Percentiles rank a stretch among this genome's conserved stretches.
These are phyloP conservation scores for Cataglyphis rosenhaueri DNA, from an alignment of 2,888 invertebrate genomes.

Conservation along the genomic window DNA sequence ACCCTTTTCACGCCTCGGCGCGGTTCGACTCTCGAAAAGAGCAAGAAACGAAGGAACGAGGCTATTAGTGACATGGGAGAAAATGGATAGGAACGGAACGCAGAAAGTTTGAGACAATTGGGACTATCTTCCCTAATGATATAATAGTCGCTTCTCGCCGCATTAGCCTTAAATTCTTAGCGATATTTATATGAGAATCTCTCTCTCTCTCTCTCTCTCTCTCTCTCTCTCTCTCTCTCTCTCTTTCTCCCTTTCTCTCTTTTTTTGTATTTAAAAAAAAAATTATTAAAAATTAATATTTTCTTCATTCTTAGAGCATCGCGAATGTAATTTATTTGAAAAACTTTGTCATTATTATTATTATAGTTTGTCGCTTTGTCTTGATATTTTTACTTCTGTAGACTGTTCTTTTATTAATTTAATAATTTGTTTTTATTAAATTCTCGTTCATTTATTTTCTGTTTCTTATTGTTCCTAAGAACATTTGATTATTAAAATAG, in stretches of 20 bases:
- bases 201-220: too few relatives aligned
- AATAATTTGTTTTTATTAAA: not conserved
- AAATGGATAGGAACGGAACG: slow-evolving; percentile 43
- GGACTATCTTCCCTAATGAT: slow-evolving; percentile 25
- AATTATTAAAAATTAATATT: not conserved
- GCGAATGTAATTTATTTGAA: not conserved
- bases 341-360: not conserved
- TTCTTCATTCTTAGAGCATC: not conserved
- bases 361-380: not conserved
- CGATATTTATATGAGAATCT: not conserved
- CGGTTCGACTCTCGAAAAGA: slow-evolving; percentile 29
- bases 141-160: slow-evolving; percentile 24
- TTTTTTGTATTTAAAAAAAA: not conserved
- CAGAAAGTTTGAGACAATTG: slow-evolving; percentile 36
- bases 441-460: not conserved
- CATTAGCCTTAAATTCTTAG: slow-evolving; percentile 24
- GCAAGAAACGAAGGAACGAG: slow-evolving; percentile 48
- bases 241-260: too few relatives aligned
- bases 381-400: not conserved
- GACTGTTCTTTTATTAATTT: slow-evolving; percentile 4
- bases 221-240: too few relatives aligned
- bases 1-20: slow-evolving; percentile 53
- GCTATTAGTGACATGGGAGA: slow-evolving; percentile 44
- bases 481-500: slow-evolving; percentile 8
- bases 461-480: not conserved